phyloP scores from a whole-genome alignment of 2,888 invertebrate species.

The Drosophila mimica region DNA sequence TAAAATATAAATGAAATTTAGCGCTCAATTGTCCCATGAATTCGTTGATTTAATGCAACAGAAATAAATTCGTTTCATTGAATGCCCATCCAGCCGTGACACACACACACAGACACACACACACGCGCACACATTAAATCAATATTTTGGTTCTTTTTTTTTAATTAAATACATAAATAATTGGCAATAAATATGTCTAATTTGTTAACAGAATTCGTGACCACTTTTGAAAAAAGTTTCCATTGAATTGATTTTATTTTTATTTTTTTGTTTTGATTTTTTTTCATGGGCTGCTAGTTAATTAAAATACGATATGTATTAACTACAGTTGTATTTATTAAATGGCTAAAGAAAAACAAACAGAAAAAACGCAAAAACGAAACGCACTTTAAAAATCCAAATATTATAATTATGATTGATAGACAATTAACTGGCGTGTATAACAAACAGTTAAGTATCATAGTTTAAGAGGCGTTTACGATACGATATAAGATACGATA shows the following conservation, averaged over 20 bases:
- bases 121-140: constrained; percentile 14
- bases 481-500: constrained; percentile 42
- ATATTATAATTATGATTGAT: constrained; percentile 7
- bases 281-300: constrained; percentile 48
- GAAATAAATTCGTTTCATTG: constrained; percentile 31
- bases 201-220: constrained; percentile 27
- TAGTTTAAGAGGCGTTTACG: constrained; percentile 34
- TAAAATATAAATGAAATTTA: constrained; percentile 31
- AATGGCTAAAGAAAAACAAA: constrained; percentile 28
- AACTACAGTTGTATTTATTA: constrained; percentile 40
- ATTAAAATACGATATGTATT: constrained; percentile 48
- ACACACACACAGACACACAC: constrained; percentile 9
- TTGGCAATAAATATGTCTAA: constrained; percentile 29
- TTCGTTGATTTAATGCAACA: constrained; percentile 28
- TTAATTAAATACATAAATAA: constrained; percentile 21
- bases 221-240: constrained; percentile 10
- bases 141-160: constrained; percentile 9
- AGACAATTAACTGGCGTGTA: constrained; percentile 26
- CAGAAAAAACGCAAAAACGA: background rate
- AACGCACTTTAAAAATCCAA: background rate
- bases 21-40: constrained; percentile 24
- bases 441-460: constrained; percentile 30
- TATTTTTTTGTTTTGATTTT: background rate
- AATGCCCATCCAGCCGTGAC: constrained; percentile 25
- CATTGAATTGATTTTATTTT: background rate